A percentile compares a stretch with the other conserved stretches of the same genome.
phyloP scores from a whole-genome alignment of 2,888 invertebrate genomes.

The Drosophila ochracea region DNA sequence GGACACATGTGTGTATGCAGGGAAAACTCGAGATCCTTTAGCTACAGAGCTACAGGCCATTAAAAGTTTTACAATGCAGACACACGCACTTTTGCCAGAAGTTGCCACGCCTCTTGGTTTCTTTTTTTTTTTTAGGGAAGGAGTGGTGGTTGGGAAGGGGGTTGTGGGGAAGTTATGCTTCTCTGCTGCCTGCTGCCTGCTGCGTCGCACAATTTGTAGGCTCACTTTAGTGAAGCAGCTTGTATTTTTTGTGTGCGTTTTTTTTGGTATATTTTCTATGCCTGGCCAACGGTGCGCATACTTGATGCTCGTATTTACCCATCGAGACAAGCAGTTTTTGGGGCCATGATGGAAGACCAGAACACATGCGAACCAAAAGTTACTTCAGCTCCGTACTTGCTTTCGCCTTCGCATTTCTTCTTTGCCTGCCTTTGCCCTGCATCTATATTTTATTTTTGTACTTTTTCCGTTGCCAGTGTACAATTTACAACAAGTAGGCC shows the following conservation, averaged over 20 bases:
- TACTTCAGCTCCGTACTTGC: conserved; percentile 43
- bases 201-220: conserved; percentile 45
- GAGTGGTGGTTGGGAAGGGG: background rate
- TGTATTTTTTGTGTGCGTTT: conserved; percentile 13
- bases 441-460: background rate
- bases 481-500: conserved; percentile 75
- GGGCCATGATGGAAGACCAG: conserved; percentile 76
- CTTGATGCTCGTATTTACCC: conserved; percentile 61
- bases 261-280: conserved; percentile 10
- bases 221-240: conserved; percentile 54
- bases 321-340: conserved; percentile 20
- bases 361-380: conserved; percentile 79
- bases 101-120: conserved; percentile 36
- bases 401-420: conserved; percentile 12
- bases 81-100: conserved; percentile 72
- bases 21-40: conserved; percentile 21
- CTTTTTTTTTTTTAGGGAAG: background rate
- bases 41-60: conserved; percentile 64
- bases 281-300: conserved; percentile 72
- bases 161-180: background rate
- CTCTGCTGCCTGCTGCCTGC: conserved; percentile 1
- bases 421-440: background rate
- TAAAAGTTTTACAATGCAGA: conserved; percentile 81
- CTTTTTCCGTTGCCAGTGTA: conserved; percentile 9
- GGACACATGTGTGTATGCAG: conserved; percentile 60